Percentiles rank a stretch among this genome's conserved stretches.
phyloP scores from a whole-genome alignment of 2,888 invertebrate species.

The Spodoptera littoralis region DNA sequence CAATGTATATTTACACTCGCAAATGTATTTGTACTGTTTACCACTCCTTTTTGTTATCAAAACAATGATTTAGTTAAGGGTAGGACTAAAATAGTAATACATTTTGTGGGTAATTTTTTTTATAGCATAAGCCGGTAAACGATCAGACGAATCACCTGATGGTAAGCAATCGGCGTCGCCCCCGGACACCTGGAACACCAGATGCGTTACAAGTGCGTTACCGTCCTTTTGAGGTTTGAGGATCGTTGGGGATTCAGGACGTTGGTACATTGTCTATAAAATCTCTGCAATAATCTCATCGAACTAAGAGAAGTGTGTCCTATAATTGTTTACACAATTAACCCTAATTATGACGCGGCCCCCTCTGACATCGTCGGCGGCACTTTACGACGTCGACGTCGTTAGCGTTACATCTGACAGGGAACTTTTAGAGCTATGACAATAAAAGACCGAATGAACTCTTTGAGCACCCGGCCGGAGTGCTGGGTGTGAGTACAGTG shows the following conservation, averaged over 20 bases:
- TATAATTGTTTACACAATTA: constrained; percentile 72
- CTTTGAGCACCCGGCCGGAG: constrained; percentile 60
- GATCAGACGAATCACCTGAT: too few species aligned
- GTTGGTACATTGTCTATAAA: not conserved
- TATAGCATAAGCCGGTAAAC: too few species aligned
- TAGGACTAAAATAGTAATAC: constrained; percentile 3
- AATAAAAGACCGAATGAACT: constrained; percentile 72
- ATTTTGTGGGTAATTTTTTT: not conserved
- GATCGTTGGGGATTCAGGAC: too few species aligned
- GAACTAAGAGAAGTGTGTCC: constrained; percentile 39
- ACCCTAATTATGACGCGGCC: constrained; percentile 70
- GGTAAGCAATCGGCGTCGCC: too few species aligned
- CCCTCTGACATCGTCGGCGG: constrained; percentile 51
- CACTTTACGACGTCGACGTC: constrained; percentile 71
- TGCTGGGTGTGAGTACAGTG: constrained; percentile 25
- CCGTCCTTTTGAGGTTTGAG: too few species aligned
- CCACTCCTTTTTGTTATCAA: constrained; percentile 37
- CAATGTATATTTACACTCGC: constrained; percentile 45
- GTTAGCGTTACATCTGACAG: constrained; percentile 68
- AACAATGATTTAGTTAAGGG: constrained; percentile 36
- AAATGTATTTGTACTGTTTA: constrained; percentile 42
- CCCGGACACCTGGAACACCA: too few species aligned
- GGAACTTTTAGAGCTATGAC: constrained; percentile 65
- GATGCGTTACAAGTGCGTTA: too few species aligned
- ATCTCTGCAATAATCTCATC: constrained; percentile 33